Conservation (phyloP, 2,113 vertebrate genomes). For the Nothobranchius furzeri region DNA sequence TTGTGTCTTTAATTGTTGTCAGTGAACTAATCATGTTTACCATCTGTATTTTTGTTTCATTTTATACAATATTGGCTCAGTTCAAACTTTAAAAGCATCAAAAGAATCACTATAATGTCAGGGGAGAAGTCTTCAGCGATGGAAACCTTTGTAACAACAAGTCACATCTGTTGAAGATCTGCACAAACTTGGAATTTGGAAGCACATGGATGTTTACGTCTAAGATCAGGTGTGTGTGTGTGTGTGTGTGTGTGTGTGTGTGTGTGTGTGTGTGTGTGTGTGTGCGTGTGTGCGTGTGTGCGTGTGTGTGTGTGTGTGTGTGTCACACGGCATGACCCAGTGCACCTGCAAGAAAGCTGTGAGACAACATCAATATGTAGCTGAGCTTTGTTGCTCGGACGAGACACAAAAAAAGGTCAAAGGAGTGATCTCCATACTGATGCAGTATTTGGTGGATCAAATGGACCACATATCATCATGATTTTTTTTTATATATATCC, state of each 20-base stretch:
- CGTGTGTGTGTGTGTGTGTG: neutral
- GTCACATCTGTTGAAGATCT: neutral
- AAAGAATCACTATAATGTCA: too few relatives aligned
- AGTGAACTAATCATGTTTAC: neutral
- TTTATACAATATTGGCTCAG: too few relatives aligned
- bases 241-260: too few relatives aligned
- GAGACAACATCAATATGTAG: slow-evolving; percentile 47
- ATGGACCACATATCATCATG: slow-evolving; percentile 18
- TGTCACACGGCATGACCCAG: slow-evolving; percentile 1
- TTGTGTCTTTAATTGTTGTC: too few relatives aligned
- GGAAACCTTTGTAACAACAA: neutral
- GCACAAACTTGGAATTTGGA: neutral
- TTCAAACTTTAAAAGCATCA: neutral
- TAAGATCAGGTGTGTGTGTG: slow-evolving; percentile 6
- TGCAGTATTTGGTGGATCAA: slow-evolving; percentile 34
- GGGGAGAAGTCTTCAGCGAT: neutral
- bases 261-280: too few relatives aligned
- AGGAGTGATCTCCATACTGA: slow-evolving; percentile 57
- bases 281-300: too few relatives aligned
- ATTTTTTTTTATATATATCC: neutral
- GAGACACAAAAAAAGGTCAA: slow-evolving; percentile 62
- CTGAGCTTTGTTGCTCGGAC: slow-evolving; percentile 14
- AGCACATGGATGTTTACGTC: slow-evolving; percentile 13
- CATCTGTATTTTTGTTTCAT: too few relatives aligned
- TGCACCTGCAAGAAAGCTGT: slow-evolving; percentile 15